Conservation (phyloP, 2,888 invertebrate genomes). For the Mactromeris polynyma region DNA sequence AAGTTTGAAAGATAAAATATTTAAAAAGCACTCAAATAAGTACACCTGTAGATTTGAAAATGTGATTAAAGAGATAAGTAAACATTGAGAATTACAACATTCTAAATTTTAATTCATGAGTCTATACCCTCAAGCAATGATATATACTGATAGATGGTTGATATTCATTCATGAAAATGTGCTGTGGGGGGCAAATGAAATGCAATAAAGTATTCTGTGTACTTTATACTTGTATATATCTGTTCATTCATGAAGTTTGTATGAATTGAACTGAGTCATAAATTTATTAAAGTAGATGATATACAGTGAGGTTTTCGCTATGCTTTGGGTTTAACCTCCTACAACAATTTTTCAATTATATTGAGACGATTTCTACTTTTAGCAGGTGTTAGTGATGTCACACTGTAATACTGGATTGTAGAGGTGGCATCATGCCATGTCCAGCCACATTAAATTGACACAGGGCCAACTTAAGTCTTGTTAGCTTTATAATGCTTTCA, state of each 20-base stretch:
- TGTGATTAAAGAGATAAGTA: conserved; percentile 12
- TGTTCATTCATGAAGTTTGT: not conserved
- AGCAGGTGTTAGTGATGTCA: too few relatives aligned
- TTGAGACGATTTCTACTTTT: too few relatives aligned
- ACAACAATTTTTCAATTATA: too few relatives aligned
- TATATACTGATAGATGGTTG: not conserved
- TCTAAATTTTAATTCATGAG: conserved; percentile 19
- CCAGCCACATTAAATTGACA: too few relatives aligned
- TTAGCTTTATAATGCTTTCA: too few relatives aligned
- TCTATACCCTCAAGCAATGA: conserved; percentile 2
- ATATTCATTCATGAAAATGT: conserved; percentile 19
- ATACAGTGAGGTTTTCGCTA: too few relatives aligned
- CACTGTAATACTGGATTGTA: too few relatives aligned
- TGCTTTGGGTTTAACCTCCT: too few relatives aligned
- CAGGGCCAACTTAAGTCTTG: too few relatives aligned
- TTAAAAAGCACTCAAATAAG: conserved; percentile 21
- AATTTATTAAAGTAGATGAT: not conserved
- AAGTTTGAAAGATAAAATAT: conserved; percentile 20
- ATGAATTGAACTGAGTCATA: conserved; percentile 9
- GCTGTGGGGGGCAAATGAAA: conserved; percentile 15
- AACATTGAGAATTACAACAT: conserved; percentile 15
- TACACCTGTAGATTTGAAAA: conserved; percentile 23
- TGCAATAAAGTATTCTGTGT: conserved; percentile 13
- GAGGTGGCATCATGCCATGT: too few relatives aligned
- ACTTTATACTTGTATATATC: not conserved